Evolutionary conservation across 2,113 vertebrate species (phyloP), one percentile per base, ranked within the genome.

Genomic region (Ptilonorhynchus violaceus): DNA sequence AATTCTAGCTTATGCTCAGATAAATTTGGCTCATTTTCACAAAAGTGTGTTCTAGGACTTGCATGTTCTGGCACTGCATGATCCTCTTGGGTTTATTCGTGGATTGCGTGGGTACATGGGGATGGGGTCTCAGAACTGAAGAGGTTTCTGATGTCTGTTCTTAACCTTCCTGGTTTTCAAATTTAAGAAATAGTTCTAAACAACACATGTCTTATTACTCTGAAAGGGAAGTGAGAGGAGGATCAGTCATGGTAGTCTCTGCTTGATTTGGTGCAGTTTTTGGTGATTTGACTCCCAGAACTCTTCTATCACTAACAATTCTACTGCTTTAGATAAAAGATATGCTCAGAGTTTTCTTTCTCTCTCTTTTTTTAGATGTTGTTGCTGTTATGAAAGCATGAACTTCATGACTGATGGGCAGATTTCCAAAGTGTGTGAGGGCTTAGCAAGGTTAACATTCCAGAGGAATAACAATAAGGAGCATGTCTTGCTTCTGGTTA

Each of bases 1-100:
- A 95, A 91, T 96, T 96, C 85, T 84, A 91, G 75, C 39, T 91
- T 84, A 35, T 73, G 50, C 89, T 86, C 7, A 7, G 82, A 85
- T 93, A 93, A 90, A 94, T 93, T 49, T 88, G 58, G 41, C 85
- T 94, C 19, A 9, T 73, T 66, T 92, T 91, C 80, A 80, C 46
- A 69, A 4, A 83, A 86, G 59, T 42, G 7, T 83, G 50, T 90
- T 92, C n/a, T 79, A 69, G 39, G 55, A 50, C 67, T 93, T 85
- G n/a, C 67, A 39, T 69, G 70, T 94, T 90, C 79, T 70, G 76
- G 66, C 21, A 50, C 75, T 92, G 42, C 12, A 2, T 20, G 55
- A 89, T 84, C 47, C 27, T 86, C 35, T 59, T 63, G 39, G 73
- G 42, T 91, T 96, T 95, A 95, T 95, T 92, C 16, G 31, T 47